A percentile compares a stretch with the other conserved stretches of the same genome.
Evolutionary conservation across 2,113 vertebrate species (phyloP).

Genomic region (Crypturellus undulatus): DNA sequence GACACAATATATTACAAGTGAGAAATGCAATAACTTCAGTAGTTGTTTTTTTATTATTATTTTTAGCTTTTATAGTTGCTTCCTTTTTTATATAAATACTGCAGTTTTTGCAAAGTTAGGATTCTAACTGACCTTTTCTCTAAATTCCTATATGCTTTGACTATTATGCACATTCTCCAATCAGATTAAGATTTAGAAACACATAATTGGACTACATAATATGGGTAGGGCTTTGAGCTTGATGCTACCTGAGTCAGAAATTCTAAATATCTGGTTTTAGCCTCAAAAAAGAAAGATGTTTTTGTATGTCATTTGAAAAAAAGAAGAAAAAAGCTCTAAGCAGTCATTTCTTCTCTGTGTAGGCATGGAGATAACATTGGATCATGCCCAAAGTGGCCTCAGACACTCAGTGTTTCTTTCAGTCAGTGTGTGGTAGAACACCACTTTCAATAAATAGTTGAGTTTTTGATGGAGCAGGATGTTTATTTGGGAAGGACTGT

Average conservation of each 20-base stretch:
- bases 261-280: background rate
- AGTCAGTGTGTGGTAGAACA: background rate
- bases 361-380: background rate
- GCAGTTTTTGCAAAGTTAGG: background rate
- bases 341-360: background rate
- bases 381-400: background rate
- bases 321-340: background rate
- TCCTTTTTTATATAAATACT: background rate
- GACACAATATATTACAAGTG: constrained; percentile 31
- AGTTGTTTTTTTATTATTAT: background rate
- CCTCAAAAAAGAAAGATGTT: background rate
- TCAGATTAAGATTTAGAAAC: background rate
- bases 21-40: constrained; percentile 14
- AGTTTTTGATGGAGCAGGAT: background rate
- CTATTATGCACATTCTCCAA: background rate
- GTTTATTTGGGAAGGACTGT: background rate
- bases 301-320: background rate
- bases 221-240: background rate
- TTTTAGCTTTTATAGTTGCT: background rate
- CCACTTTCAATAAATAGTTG: background rate
- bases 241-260: background rate
- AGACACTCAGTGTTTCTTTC: background rate
- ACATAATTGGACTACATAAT: background rate
- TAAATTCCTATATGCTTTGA: background rate
- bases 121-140: background rate